phyloP scores from a whole-genome alignment of 2,113 vertebrate species.

The Laticauda colubrina region DNA sequence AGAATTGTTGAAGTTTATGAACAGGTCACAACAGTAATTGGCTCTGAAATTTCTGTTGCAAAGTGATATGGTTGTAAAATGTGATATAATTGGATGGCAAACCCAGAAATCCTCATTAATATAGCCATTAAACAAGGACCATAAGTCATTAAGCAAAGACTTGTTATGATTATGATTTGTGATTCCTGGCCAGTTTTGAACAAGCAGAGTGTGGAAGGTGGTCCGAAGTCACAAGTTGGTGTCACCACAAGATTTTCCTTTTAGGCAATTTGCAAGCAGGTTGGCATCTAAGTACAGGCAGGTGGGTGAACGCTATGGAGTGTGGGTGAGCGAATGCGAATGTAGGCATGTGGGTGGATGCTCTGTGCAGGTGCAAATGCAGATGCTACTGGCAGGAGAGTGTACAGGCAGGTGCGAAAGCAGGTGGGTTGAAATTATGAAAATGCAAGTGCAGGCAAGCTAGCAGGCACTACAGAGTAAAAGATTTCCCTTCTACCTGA shows the following conservation, averaged over 20 bases:
- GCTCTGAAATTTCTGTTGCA: background rate
- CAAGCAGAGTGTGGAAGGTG: background rate
- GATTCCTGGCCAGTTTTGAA: background rate
- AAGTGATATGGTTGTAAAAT: background rate
- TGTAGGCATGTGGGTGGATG: background rate
- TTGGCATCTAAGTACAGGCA: background rate
- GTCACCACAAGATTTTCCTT: background rate
- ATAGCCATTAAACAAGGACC: background rate
- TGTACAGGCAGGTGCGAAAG: background rate
- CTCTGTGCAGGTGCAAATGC: background rate
- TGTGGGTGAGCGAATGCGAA: background rate
- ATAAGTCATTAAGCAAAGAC: background rate
- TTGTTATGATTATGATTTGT: background rate
- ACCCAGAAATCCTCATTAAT: background rate
- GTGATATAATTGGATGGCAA: background rate
- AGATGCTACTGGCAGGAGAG: background rate
- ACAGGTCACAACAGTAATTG: background rate
- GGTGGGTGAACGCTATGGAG: background rate
- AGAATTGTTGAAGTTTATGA: background rate
- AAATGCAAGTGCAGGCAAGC: background rate
- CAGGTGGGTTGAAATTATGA: background rate
- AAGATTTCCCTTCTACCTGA: background rate
- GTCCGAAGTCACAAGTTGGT: background rate
- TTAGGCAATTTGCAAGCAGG: background rate
- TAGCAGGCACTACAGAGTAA: background rate